These are phyloP conservation scores for Zeugodacus cucurbitae DNA, from an alignment of 1,140 invertebrate species.

Conservation along the genomic window DNA sequence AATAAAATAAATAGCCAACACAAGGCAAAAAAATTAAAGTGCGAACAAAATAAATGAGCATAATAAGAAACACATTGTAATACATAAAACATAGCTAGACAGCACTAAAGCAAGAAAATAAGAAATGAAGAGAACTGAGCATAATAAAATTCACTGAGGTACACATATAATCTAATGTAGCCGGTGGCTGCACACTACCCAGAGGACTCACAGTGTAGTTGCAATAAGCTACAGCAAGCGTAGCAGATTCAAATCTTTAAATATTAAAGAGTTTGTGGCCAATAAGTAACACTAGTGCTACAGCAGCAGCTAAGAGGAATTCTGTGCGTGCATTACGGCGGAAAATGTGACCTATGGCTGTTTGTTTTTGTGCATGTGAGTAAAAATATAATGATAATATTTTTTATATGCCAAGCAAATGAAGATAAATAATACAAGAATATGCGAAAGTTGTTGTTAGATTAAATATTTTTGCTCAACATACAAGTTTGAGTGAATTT, in stretches of 20 bases:
- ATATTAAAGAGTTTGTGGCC: neutral
- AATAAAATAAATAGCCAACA: neutral
- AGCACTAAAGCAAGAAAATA: neutral
- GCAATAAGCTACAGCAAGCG: neutral
- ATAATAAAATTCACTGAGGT: neutral
- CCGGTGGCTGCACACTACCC: neutral
- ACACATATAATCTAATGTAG: neutral
- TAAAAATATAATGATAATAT: neutral
- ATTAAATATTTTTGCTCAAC: neutral
- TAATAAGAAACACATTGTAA: neutral
- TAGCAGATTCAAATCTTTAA: neutral
- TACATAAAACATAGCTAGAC: neutral
- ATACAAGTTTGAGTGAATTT: neutral
- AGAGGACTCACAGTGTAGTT: neutral
- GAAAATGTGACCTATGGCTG: neutral
- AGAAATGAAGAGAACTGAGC: no score
- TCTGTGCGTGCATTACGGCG: neutral
- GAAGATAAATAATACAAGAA: neutral
- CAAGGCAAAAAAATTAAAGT: neutral
- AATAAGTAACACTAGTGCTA: no score
- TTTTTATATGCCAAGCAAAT: neutral
- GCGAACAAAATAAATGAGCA: neutral
- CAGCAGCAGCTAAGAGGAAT: neutral
- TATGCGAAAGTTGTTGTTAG: neutral
- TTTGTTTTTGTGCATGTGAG: neutral